Evolutionary conservation across 2,888 invertebrate genomes (phyloP), one percentile per base, ranked within the genome.

Genomic region (Machimus rusticus): DNA sequence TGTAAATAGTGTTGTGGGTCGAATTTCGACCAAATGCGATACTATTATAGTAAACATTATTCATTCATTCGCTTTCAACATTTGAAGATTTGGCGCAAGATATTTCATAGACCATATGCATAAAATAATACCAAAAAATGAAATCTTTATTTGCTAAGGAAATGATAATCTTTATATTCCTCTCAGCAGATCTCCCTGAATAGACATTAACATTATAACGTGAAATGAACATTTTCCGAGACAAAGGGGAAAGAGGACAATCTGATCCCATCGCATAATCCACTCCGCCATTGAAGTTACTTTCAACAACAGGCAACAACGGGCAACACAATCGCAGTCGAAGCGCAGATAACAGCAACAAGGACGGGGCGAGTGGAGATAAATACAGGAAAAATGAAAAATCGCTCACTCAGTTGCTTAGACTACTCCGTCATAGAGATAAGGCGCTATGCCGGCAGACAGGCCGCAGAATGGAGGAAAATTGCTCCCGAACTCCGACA

Each of bases 321-420:
- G 31, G 51, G 39, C 51, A 81, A 37, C 82, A 57, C 51, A 82
- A 82, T 66, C 39, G 19, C 39, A 57, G 66, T 34, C 31, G 51
- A 37, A 37, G 39, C 34, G 31, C 39, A 57, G 82, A 82, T 57
- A 66, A 82, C 66, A 82, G 39, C 82, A 82, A 66, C 37, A 66
- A 66, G 66, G 37, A n/a, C 37, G 14, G 81, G 82, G 81, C 31
- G 46, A 16, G n/a, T 76, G 76, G 66, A 82, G 82, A 82, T 82
- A 82, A 82, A 82, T 82, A 66, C 82, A 57, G 66, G 82, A 82
- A 82, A 82, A 82, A 82, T 82, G 82, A 82, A 82, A 57, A 82
- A 82, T 82, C 82, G 82, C 82, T 82, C 82, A 82, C 66, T 82
- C 82, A 82, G 82, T 82, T 66, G 57, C 82, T 79, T 79, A 51